Evolutionary conservation across 1,140 invertebrate species (phyloP).

Genomic region (Halotydeus destructor): DNA sequence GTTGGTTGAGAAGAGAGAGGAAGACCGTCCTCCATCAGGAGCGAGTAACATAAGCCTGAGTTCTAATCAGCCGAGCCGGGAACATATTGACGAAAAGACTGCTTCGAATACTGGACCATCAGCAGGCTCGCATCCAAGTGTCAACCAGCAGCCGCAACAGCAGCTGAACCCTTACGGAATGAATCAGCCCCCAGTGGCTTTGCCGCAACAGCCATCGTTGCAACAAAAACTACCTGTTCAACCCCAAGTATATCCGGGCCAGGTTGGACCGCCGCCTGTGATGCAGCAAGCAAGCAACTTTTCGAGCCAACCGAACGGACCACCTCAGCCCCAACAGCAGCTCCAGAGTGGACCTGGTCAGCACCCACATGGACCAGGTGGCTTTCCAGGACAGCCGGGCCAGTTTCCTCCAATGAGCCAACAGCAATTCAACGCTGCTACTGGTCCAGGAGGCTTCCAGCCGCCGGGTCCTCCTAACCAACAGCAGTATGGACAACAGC

Average conservation of each 20-base stretch:
- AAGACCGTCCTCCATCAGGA: constrained; percentile 9
- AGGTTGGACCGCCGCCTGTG: neutral
- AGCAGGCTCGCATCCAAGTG: neutral
- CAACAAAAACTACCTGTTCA: neutral
- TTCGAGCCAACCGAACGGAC: neutral
- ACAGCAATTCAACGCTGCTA: neutral
- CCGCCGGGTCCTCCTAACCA: neutral
- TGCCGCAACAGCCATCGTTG: constrained; percentile 4
- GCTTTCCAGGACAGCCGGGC: constrained; percentile 13
- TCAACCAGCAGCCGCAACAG: constrained; percentile 6
- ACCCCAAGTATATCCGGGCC: neutral
- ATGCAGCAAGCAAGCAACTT: neutral
- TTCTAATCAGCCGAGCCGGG: neutral
- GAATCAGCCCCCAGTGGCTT: neutral
- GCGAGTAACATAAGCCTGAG: constrained; percentile 9
- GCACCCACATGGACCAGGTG: constrained; percentile 10
- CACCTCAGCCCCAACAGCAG: constrained; percentile 1
- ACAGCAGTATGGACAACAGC: constrained; percentile 1
- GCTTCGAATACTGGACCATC: neutral
- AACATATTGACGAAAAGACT: neutral
- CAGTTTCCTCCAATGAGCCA: constrained; percentile 11
- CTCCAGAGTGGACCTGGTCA: neutral
- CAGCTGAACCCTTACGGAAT: neutral
- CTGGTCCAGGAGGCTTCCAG: neutral
- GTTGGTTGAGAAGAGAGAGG: constrained; percentile 9